phyloP scores from a whole-genome alignment of 2,113 vertebrate species.

The Sander vitreus region DNA sequence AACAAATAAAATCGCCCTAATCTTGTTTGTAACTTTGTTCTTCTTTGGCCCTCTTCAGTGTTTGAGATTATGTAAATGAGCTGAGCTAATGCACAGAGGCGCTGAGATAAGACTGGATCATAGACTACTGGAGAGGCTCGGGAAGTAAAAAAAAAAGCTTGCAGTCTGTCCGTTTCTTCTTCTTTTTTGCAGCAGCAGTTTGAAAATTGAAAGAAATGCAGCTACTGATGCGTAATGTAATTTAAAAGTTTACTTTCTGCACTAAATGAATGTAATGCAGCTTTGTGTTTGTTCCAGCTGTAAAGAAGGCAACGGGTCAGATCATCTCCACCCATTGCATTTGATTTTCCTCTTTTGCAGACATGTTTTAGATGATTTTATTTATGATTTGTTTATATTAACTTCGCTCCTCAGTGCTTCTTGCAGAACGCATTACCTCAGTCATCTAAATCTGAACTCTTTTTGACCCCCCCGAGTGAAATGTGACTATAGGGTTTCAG shows the following conservation, averaged over 20 bases:
- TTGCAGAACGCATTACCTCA: constrained; percentile 68
- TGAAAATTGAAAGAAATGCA: constrained; percentile 17
- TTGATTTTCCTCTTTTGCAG: neutral
- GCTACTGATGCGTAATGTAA: neutral
- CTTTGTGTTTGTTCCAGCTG: neutral
- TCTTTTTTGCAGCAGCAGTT: neutral
- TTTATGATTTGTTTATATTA: constrained; percentile 46
- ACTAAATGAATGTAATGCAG: neutral
- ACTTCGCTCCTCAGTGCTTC: constrained; percentile 39
- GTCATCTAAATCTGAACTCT: constrained; percentile 86
- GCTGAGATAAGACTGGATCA: constrained; percentile 74
- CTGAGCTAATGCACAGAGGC: constrained; percentile 71
- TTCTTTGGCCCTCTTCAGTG: constrained; percentile 83
- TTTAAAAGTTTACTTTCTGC: neutral
- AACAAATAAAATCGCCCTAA: constrained; percentile 88
- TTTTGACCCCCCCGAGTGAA: constrained; percentile 85
- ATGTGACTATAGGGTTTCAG: constrained; percentile 80
- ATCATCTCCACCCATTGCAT: neutral
- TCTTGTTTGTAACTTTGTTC: constrained; percentile 91
- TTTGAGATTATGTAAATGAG: constrained; percentile 81
- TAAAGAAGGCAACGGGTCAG: neutral
- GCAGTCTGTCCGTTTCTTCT: neutral
- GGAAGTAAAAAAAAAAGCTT: constrained; percentile 29
- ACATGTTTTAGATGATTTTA: neutral
- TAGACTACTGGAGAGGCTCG: constrained; percentile 41